Evolutionary conservation across 2,113 vertebrate genomes (phyloP).

Genomic region (Helogale parvula): DNA sequence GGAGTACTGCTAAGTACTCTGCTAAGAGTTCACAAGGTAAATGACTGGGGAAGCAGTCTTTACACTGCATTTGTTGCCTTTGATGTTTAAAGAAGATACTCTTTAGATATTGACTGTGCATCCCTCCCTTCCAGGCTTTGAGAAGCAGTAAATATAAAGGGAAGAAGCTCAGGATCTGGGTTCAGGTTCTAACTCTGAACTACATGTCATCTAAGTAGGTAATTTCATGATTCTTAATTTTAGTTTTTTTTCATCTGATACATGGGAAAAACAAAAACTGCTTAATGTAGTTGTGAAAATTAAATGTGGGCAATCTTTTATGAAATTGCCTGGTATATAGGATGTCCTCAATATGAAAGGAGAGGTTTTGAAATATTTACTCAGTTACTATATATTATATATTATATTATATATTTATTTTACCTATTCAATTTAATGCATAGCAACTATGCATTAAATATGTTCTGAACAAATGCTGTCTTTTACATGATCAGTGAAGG

Average conservation of each 20-base stretch:
- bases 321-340: neutral
- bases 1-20: neutral
- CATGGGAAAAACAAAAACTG: neutral
- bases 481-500: neutral
- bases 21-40: neutral
- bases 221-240: neutral
- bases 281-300: neutral
- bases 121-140: neutral
- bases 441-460: neutral
- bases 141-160: neutral
- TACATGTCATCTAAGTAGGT: neutral
- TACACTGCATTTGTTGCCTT: neutral
- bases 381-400: neutral
- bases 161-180: neutral
- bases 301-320: neutral
- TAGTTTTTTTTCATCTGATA: neutral
- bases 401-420: neutral
- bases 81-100: neutral
- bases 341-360: neutral
- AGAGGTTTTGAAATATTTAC: neutral
- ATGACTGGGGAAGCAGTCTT: neutral
- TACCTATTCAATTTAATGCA: neutral
- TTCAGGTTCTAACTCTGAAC: neutral
- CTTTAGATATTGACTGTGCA: neutral
- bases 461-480: neutral